Evolutionary conservation across 2,113 vertebrate species (phyloP).

Genomic region (Labeo catla): DNA sequence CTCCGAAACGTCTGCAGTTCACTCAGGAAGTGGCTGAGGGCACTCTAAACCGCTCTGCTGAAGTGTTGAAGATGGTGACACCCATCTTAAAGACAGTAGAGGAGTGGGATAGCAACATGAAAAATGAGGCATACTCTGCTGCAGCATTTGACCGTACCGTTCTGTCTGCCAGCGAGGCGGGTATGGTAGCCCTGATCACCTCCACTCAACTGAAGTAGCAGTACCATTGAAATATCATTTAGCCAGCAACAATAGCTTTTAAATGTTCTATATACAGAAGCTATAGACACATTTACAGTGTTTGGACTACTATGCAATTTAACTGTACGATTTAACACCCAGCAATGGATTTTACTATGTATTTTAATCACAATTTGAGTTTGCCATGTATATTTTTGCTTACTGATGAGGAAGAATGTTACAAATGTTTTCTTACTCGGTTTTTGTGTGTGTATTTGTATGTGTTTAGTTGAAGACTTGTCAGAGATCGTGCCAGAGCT

Average conservation of each 20-base stretch:
- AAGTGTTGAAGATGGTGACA: slow-evolving; percentile 75
- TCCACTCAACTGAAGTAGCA: neutral
- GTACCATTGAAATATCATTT: neutral
- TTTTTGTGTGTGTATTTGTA: neutral
- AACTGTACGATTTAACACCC: neutral
- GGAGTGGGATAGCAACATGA: slow-evolving; percentile 85
- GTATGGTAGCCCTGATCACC: slow-evolving; percentile 66
- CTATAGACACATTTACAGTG: neutral
- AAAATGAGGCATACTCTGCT: slow-evolving; percentile 81
- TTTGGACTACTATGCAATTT: neutral
- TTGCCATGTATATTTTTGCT: neutral
- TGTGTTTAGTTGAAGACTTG: slow-evolving; percentile 83
- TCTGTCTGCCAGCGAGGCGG: slow-evolving; percentile 85
- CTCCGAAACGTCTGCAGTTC: slow-evolving; percentile 79
- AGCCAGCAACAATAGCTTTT: neutral
- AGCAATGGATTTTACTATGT: no score
- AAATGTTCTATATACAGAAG: neutral
- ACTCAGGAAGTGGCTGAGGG: slow-evolving; percentile 75
- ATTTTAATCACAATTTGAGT: neutral
- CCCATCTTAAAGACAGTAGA: slow-evolving; percentile 83
- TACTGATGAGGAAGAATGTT: neutral
- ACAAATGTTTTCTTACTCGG: neutral
- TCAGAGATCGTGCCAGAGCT: slow-evolving; percentile 87
- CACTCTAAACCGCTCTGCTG: slow-evolving; percentile 77
- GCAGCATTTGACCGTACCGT: slow-evolving; percentile 81